phyloP scores from a whole-genome alignment of 2,113 vertebrate species.

The Platysternon megacephalum region DNA sequence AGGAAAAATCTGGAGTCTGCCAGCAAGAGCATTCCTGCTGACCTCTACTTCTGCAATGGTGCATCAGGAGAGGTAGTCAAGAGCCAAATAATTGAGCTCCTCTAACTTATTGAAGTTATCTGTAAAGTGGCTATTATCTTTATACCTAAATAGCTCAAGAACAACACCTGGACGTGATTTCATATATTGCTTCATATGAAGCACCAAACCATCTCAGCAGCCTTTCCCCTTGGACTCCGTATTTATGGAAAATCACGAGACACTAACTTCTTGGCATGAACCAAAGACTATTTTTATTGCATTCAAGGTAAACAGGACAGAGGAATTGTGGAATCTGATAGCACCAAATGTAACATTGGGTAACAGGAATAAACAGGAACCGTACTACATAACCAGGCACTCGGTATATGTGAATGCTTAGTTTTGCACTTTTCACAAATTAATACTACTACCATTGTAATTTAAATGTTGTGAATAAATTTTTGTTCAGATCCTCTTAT shows the following conservation, averaged over 20 bases:
- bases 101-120: not conserved
- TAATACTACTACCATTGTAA: not conserved
- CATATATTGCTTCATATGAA: conserved; percentile 14
- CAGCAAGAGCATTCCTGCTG: not conserved
- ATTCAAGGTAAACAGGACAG: conserved; percentile 1
- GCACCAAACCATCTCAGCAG: conserved; percentile 21
- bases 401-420: not conserved
- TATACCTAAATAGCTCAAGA: conserved; percentile 7
- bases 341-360: not conserved
- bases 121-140: not conserved
- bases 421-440: conserved; percentile 4
- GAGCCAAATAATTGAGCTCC: not conserved
- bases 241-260: conserved; percentile 46
- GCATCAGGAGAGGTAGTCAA: not conserved
- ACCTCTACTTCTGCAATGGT: not conserved
- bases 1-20: not conserved
- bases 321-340: conserved; percentile 30
- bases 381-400: not conserved
- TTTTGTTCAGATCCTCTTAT: not conserved
- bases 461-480: not conserved
- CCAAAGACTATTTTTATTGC: conserved; percentile 10
- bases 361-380: not conserved
- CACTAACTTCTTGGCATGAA: conserved; percentile 36
- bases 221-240: not conserved
- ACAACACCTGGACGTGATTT: conserved; percentile 30